phyloP scores from a whole-genome alignment of 2,113 vertebrate species.

The Donacobius atricapilla region DNA sequence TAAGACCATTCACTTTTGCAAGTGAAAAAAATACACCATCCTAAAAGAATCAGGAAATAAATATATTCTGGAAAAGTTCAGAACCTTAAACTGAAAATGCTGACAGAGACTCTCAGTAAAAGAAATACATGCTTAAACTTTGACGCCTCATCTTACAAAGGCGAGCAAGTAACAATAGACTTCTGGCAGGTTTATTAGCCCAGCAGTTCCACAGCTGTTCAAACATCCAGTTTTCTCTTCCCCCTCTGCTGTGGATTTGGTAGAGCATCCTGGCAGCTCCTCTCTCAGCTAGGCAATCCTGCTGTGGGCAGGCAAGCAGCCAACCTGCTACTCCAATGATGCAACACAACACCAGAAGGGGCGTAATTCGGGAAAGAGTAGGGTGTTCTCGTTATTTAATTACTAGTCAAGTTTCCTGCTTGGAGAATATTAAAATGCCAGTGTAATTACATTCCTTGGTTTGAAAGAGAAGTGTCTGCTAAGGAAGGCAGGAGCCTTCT shows the following conservation, averaged over 20 bases:
- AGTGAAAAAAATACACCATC: neutral
- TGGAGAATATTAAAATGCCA: neutral
- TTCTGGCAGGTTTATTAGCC: neutral
- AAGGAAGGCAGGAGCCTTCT: neutral
- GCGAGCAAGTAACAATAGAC: neutral
- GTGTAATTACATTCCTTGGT: neutral
- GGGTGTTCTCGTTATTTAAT: neutral
- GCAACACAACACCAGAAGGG: neutral
- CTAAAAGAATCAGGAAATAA: neutral
- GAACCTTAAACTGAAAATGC: neutral
- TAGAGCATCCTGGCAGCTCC: neutral
- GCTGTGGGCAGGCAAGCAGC: neutral
- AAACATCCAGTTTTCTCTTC: neutral
- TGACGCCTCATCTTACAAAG: neutral
- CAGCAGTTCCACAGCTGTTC: neutral
- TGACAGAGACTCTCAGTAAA: neutral
- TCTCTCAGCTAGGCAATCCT: neutral
- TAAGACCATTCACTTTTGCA: neutral
- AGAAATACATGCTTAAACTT: neutral
- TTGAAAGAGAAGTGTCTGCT: neutral
- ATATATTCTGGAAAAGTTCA: neutral
- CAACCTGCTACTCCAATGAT: too few species aligned
- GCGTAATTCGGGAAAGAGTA: neutral
- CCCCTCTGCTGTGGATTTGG: neutral
- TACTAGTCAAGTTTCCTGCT: neutral